phyloP scores from a whole-genome alignment of 2,888 invertebrate genomes.

The Odontomyia ornata region DNA sequence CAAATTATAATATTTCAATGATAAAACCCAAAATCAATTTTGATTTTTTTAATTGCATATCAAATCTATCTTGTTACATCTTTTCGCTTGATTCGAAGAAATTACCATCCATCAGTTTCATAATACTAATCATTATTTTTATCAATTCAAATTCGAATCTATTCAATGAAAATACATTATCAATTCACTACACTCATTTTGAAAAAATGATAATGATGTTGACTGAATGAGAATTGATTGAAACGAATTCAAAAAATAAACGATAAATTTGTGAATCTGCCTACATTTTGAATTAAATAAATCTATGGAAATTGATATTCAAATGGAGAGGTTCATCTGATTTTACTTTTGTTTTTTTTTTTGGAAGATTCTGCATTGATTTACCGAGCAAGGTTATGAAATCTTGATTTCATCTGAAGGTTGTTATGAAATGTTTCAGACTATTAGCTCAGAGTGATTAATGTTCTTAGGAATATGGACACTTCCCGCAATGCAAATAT shows the following conservation, averaged over 20 bases:
- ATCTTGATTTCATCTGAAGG: background rate
- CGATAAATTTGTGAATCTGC: background rate
- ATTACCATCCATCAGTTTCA: background rate
- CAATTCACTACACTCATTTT: conserved; percentile 1
- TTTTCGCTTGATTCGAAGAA: background rate
- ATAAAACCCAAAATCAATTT: background rate
- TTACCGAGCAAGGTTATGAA: background rate
- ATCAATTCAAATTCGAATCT: background rate
- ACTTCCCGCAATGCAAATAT: too few relatives aligned
- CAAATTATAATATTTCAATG: background rate
- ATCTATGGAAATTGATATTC: background rate
- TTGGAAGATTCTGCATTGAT: background rate
- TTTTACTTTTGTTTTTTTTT: background rate
- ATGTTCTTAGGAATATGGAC: too few relatives aligned
- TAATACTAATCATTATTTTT: background rate
- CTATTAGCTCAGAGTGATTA: too few relatives aligned
- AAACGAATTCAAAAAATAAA: background rate
- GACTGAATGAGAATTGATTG: background rate
- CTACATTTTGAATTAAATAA: background rate
- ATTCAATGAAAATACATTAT: background rate
- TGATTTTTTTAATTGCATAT: background rate
- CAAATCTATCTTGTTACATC: background rate
- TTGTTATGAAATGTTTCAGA: too few relatives aligned
- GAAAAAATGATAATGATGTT: background rate
- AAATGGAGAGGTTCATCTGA: background rate